Conservation (phyloP, 2,888 invertebrate species). For the Drosophila mimica region DNA sequence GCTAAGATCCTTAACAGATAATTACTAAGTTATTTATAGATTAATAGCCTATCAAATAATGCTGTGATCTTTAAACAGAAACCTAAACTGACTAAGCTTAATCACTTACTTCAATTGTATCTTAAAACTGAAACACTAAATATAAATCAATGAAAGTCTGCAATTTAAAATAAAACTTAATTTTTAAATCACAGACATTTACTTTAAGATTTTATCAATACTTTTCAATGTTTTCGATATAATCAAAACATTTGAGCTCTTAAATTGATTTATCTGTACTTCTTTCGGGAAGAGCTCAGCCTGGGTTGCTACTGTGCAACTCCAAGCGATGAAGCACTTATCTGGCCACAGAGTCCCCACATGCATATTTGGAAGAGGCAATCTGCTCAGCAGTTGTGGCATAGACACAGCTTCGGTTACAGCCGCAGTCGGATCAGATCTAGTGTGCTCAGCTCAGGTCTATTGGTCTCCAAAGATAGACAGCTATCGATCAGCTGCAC, state of each 20-base stretch:
- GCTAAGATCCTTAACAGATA: no score
- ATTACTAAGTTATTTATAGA: not conserved
- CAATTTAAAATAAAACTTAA: not conserved
- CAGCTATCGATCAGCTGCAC: conserved; percentile 78
- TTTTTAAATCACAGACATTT: not conserved
- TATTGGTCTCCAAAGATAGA: conserved; percentile 62
- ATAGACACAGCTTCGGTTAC: conserved; percentile 15
- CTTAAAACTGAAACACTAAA: conserved; percentile 15
- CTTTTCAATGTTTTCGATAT: not conserved
- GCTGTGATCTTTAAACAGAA: not conserved
- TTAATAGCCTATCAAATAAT: not conserved
- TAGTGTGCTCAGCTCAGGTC: conserved; percentile 35
- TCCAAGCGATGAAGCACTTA: not conserved
- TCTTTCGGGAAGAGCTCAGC: not conserved
- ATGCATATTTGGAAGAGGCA: conserved; percentile 14
- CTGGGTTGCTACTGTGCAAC: not conserved
- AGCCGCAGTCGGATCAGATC: conserved; percentile 37
- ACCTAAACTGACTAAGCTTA: not conserved
- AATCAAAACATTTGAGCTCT: not conserved
- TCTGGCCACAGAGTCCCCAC: conserved; percentile 42
- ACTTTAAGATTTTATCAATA: not conserved
- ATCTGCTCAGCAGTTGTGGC: conserved; percentile 5
- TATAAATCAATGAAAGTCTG: conserved; percentile 29
- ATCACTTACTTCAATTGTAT: not conserved
- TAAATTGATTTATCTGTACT: not conserved